A percentile compares a stretch with the other conserved stretches of the same genome.
Conservation (phyloP, 2,888 invertebrate species). For the Cephus pulcher region DNA sequence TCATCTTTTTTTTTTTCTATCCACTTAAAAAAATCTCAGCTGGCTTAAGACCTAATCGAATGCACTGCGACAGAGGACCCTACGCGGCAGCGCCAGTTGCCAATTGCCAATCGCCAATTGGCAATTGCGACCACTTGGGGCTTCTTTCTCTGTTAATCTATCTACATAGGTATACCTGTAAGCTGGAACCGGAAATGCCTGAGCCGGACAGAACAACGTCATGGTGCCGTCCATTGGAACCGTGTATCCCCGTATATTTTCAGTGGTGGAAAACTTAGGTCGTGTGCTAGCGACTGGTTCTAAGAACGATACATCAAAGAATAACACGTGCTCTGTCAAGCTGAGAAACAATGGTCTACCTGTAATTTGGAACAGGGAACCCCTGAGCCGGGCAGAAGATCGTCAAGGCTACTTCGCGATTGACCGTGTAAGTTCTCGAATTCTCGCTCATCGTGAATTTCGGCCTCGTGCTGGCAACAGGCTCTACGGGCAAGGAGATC, state of each 20-base stretch:
- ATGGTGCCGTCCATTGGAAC: slow-evolving; percentile 36
- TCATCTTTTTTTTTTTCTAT: no score
- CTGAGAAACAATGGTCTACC: slow-evolving; percentile 66
- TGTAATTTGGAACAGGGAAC: slow-evolving; percentile 79
- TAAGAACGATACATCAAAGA: slow-evolving; percentile 16
- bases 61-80: not conserved
- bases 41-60: slow-evolving; percentile 1
- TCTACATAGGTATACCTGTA: slow-evolving; percentile 64
- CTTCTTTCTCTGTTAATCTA: not conserved
- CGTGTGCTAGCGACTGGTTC: slow-evolving; percentile 49
- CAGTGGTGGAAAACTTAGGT: slow-evolving; percentile 42
- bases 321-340: not conserved
- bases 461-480: slow-evolving; percentile 66
- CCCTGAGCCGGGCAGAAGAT: slow-evolving; percentile 83
- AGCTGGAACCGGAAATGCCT: slow-evolving; percentile 72
- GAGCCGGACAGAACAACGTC: slow-evolving; percentile 76
- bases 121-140: not conserved
- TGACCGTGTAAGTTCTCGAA: slow-evolving; percentile 62
- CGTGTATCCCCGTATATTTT: slow-evolving; percentile 2
- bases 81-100: not conserved
- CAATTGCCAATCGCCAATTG: not conserved
- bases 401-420: slow-evolving; percentile 65
- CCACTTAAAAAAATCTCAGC: not conserved
- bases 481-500: slow-evolving; percentile 48
- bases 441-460: slow-evolving; percentile 67